Percentiles rank a stretch among this genome's conserved stretches.
Evolutionary conservation across 2,888 invertebrate genomes (phyloP).

Genomic region (Iselma pallidipennis): DNA sequence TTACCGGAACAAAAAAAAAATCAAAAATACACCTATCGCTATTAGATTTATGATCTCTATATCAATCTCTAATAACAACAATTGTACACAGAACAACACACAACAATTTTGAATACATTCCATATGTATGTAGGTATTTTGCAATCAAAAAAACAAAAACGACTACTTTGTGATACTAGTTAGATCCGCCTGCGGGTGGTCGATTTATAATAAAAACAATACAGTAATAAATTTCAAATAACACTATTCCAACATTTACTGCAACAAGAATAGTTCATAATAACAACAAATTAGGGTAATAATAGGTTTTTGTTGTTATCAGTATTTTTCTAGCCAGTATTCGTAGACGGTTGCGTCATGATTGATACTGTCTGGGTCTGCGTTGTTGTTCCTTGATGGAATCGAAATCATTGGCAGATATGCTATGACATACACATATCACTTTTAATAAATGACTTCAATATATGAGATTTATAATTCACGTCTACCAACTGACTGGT

Average conservation of each 20-base stretch:
- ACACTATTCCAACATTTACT: not conserved
- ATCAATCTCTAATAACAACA: not conserved
- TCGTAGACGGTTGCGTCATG: no score
- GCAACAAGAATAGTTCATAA: not conserved
- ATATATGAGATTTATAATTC: no score
- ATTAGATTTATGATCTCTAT: not conserved
- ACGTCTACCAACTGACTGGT: no score
- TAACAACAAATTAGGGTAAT: not conserved
- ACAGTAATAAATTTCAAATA: slow-evolving; percentile 2
- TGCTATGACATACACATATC: no score
- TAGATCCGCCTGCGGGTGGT: not conserved
- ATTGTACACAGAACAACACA: no score
- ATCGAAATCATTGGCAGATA: no score
- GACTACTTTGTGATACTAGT: not conserved
- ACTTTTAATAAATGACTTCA: no score
- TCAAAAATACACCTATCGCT: not conserved
- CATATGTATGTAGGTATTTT: not conserved
- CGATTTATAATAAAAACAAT: not conserved
- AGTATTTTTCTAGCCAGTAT: no score
- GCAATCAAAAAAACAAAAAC: not conserved
- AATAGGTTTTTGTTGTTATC: not conserved
- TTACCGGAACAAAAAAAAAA: not conserved
- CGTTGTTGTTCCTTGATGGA: no score
- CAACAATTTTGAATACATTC: not conserved
- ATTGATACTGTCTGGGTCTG: no score